A percentile compares a stretch with the other conserved stretches of the same genome.
phyloP scores from a whole-genome alignment of 2,797 vertebrate species.

The Decapterus maruadsi region DNA sequence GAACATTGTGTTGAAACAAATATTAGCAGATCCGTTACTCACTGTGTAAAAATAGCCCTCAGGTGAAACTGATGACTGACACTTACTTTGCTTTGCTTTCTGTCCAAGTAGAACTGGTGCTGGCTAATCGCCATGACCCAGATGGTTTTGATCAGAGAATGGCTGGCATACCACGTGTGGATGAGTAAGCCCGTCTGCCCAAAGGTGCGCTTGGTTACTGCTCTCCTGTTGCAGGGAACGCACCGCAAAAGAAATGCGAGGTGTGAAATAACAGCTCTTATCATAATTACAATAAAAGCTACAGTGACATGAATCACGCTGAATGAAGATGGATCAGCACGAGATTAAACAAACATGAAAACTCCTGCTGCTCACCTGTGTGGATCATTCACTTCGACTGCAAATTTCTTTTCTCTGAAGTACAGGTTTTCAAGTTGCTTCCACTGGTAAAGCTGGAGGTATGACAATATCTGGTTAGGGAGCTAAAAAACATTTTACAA shows the following conservation, averaged over 20 bases:
- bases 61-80: background rate
- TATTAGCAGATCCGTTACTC: background rate
- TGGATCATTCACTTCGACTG: slow-evolving; percentile 98
- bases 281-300: slow-evolving; percentile 6
- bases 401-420: slow-evolving; percentile 99
- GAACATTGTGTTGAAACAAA: background rate
- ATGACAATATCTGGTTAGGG: background rate
- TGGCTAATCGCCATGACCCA: slow-evolving; percentile 99
- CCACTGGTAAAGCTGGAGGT: slow-evolving; percentile 90
- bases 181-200: slow-evolving; percentile 98
- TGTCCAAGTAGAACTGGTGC: slow-evolving; percentile 99
- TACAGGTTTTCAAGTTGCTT: slow-evolving; percentile 99
- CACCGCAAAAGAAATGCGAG: background rate
- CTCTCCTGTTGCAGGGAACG: slow-evolving; percentile 85
- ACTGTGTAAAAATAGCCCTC: background rate
- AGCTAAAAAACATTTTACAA: background rate
- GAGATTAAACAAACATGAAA: slow-evolving; percentile 3
- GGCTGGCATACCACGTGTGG: slow-evolving; percentile 98
- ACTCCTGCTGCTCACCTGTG: slow-evolving; percentile 87
- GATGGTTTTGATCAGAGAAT: slow-evolving; percentile 98
- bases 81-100: slow-evolving; percentile 98
- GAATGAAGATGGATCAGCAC: background rate
- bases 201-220: slow-evolving; percentile 97
- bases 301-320: background rate
- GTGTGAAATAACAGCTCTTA: background rate